These are phyloP conservation scores for Terrapene triunguis DNA, from an alignment of 2,113 vertebrate species.

Conservation along the genomic window DNA sequence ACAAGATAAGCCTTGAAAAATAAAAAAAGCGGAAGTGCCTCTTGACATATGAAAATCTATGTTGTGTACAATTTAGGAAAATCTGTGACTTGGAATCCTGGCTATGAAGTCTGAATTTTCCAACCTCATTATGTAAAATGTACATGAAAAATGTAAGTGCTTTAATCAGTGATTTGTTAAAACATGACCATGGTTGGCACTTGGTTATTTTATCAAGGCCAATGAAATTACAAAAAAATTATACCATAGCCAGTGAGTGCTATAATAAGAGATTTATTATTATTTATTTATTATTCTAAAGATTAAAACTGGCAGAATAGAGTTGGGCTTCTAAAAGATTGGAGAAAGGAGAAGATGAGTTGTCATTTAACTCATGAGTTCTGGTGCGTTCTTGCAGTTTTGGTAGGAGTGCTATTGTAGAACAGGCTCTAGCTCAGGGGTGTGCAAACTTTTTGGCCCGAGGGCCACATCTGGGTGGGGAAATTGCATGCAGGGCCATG, in stretches of 20 bases:
- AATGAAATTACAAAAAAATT: not conserved
- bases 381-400: rapidly evolving
- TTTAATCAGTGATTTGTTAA: not conserved
- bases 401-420: not conserved
- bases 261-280: rapidly evolving
- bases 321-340: not conserved
- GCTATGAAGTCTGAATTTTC: not conserved
- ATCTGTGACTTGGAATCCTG: not conserved
- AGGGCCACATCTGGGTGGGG: too few relatives aligned
- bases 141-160: not conserved
- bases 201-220: not conserved
- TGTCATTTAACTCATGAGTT: not conserved
- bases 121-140: not conserved
- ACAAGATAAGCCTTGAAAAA: not conserved
- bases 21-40: not conserved
- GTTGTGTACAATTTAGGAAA: not conserved
- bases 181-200: not conserved
- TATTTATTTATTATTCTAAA: not conserved
- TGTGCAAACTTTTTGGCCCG: too few relatives aligned
- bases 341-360: not conserved
- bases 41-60: not conserved
- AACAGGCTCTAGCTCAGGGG: not conserved
- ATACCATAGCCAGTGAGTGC: not conserved
- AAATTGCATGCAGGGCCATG: too few relatives aligned
- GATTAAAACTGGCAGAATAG: not conserved